phyloP scores from a whole-genome alignment of 2,797 vertebrate species.

The Cynodonichthys magdalenae region DNA sequence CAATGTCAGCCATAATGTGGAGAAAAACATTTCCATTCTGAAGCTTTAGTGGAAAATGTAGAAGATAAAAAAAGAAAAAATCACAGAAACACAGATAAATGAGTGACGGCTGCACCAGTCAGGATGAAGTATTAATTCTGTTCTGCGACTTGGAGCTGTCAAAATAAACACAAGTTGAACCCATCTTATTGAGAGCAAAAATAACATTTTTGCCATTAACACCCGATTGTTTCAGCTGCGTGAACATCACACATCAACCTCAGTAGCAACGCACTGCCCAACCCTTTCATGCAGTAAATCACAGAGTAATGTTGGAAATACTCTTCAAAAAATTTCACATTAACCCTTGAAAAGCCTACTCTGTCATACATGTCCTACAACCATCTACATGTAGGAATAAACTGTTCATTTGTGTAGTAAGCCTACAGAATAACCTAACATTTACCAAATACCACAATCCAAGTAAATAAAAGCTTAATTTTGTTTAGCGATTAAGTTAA shows the following conservation, averaged over 20 bases:
- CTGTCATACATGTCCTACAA: neutral
- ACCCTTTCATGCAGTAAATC: neutral
- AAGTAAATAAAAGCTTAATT: too few relatives aligned
- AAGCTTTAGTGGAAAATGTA: neutral
- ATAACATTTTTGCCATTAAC: conserved; percentile 46
- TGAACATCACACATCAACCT: conserved; percentile 34
- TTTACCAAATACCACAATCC: too few relatives aligned
- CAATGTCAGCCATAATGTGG: neutral
- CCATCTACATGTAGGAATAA: too few relatives aligned
- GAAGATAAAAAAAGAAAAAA: too few relatives aligned
- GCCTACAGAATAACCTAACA: too few relatives aligned
- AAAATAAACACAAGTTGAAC: conserved; percentile 45
- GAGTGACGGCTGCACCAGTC: conserved; percentile 41
- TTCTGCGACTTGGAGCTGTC: conserved; percentile 29
- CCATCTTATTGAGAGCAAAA: conserved; percentile 67
- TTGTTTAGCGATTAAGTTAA: too few relatives aligned
- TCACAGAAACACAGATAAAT: neutral
- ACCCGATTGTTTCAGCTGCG: conserved; percentile 26
- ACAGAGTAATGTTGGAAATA: neutral
- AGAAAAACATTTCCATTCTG: neutral
- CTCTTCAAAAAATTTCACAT: neutral
- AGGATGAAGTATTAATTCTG: conserved; percentile 68
- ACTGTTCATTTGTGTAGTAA: too few relatives aligned
- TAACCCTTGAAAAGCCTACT: neutral
- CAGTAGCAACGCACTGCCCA: neutral